A percentile compares a stretch with the other conserved stretches of the same genome.
Evolutionary conservation across 2,888 invertebrate genomes (phyloP).

Genomic region (Lasioglossum zephyrum): DNA sequence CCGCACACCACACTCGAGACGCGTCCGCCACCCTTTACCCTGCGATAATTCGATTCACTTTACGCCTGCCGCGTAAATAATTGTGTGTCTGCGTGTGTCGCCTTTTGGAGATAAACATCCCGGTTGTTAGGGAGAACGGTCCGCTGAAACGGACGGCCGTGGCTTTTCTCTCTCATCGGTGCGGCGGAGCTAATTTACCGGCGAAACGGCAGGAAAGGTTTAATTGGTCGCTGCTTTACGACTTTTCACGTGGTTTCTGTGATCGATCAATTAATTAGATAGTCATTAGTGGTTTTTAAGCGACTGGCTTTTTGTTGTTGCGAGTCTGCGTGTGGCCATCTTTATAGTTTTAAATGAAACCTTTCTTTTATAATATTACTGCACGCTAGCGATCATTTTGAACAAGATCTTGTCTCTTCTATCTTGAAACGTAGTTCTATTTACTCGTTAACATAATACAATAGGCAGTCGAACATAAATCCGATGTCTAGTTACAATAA

Average conservation of each 20-base stretch:
- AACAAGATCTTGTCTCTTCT: background rate
- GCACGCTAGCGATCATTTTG: background rate
- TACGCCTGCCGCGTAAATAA: conserved; percentile 28
- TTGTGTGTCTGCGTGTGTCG: conserved; percentile 9
- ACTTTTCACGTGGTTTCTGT: background rate
- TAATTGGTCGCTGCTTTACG: conserved; percentile 16
- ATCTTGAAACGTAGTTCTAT: background rate
- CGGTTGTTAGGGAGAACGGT: conserved; percentile 13
- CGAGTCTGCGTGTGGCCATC: background rate
- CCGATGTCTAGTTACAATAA: background rate
- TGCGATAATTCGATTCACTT: conserved; percentile 51
- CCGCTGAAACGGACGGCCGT: background rate
- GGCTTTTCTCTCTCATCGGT: background rate
- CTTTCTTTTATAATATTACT: background rate
- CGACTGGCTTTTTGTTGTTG: background rate
- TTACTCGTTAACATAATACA: background rate
- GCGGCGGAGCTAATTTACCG: background rate
- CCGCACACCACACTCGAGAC: background rate
- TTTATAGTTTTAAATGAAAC: background rate
- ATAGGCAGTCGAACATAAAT: background rate
- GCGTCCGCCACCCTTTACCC: conserved; percentile 13
- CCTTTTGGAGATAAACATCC: conserved; percentile 1
- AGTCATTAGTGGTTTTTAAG: background rate
- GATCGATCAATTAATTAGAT: background rate
- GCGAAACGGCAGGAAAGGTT: background rate